phyloP scores from a whole-genome alignment of 2,113 vertebrate species.

The Opisthocomus hoazin region DNA sequence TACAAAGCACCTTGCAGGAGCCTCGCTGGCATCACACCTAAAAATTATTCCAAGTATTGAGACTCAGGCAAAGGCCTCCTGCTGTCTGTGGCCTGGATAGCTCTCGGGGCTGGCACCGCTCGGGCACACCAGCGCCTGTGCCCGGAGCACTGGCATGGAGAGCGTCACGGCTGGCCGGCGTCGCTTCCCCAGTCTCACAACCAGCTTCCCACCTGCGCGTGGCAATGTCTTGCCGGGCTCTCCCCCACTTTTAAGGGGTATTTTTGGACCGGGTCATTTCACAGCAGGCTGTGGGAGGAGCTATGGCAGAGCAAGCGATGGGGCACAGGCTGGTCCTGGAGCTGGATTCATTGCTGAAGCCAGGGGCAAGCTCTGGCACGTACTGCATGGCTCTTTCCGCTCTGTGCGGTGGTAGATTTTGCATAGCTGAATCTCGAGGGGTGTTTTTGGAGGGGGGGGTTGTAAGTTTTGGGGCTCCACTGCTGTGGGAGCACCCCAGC shows the following conservation, averaged over 20 bases:
- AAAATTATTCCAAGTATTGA: background rate
- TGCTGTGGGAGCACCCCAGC: rapidly evolving
- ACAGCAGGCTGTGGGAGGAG: background rate
- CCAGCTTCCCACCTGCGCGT: background rate
- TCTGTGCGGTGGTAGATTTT: background rate
- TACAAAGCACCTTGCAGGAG: background rate
- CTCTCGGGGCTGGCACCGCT: background rate
- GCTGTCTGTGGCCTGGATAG: background rate
- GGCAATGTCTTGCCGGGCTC: background rate
- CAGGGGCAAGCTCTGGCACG: background rate
- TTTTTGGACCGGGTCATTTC: background rate
- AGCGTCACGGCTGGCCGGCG: background rate
- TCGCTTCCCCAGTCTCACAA: background rate
- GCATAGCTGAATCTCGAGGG: background rate
- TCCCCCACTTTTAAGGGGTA: background rate
- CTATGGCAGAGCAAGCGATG: background rate
- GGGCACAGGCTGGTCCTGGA: background rate
- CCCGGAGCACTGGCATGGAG: background rate
- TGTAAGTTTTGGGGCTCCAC: background rate
- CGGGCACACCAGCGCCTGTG: background rate
- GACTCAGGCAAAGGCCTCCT: background rate
- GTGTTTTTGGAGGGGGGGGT: background rate
- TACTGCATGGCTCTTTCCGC: rapidly evolving
- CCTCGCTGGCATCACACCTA: rapidly evolving
- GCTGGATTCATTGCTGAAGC: background rate